Evolutionary conservation across 2,113 vertebrate species (phyloP), one percentile per base, ranked within the genome.

Genomic region (Oreochromis niloticus): DNA sequence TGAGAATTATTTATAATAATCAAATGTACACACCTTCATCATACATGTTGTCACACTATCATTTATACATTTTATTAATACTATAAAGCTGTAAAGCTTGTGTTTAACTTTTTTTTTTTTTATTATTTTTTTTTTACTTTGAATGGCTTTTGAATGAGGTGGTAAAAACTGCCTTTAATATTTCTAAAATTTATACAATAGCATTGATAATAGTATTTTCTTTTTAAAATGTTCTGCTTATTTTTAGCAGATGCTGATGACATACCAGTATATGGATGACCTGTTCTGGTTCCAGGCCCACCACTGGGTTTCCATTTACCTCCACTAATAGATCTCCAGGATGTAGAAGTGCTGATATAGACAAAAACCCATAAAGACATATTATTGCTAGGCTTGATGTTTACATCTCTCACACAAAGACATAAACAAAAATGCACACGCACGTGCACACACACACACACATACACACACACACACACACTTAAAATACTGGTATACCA

Each of bases 221-320:
- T 73, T 46, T 73, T 46, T 4, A 10, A 27, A 71, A 1, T 6
- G 1, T 63, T 43, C 24, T 68, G 22, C n/a, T 41, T 43, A 43
- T 24, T 43, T 73, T 48, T n/a, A 13, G 52, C 43, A 10, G 12
- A 11, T 6, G 41, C 24, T n/a, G 10, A 8, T n/a, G 19, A 82
- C 92, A 79, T 95, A 99, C 98, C 97, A 99, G 95, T 81, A 98
- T 98, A 63, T 97, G 97, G 93, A 98, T 98, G 86, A 99, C 97
- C 94, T 97, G 97, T 43, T 98, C 97, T 4, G 98, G 98, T 13
- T 98, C 97, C 87, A 98, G 94, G 39, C 98, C 98, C 55, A 95
- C 96, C 36, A 99, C 97, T 2, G 97, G 95, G 92, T 96, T 93
- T n/a, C 97, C 97, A 11, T 99, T 99, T 78, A 99, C 98, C 92